Percentiles rank a stretch among this genome's conserved stretches.
These are phyloP conservation scores for Chironomus tepperi DNA, from an alignment of 1,140 invertebrate genomes.

Conservation along the genomic window DNA sequence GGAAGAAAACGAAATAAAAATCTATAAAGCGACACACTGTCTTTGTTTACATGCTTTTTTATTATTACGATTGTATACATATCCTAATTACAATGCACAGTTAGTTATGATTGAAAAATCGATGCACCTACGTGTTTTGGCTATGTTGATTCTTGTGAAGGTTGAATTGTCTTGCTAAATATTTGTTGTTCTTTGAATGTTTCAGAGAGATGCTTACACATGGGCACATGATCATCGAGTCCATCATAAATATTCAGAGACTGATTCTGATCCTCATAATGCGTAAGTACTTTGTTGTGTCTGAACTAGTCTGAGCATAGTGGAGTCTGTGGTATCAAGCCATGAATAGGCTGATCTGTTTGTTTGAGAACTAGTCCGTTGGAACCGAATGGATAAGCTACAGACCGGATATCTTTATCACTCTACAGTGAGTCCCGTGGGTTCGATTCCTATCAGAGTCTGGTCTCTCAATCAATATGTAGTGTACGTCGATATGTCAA, in stretches of 20 bases:
- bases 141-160: too few species aligned
- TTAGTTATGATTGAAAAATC: not conserved
- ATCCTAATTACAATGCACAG: not conserved
- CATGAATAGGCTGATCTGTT: too few species aligned
- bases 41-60: not conserved
- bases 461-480: too few species aligned
- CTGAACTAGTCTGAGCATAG: too few species aligned
- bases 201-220: conserved; percentile 59
- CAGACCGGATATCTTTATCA: too few species aligned
- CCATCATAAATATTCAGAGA: conserved; percentile 76
- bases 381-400: too few species aligned
- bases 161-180: too few species aligned
- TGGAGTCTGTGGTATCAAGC: too few species aligned
- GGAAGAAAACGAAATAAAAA: not conserved
- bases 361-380: too few species aligned
- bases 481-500: too few species aligned
- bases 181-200: not conserved
- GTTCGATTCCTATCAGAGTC: too few species aligned
- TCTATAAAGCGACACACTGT: not conserved
- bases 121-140: not conserved
- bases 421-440: too few species aligned
- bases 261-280: conserved; percentile 75
- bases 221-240: conserved; percentile 75
- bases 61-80: not conserved
- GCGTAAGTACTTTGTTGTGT: conserved; percentile 37